Percentiles rank a stretch among this genome's conserved stretches.
Evolutionary conservation across 2,797 vertebrate species (phyloP).

Genomic region (Xiphorhynchus erythropygius): DNA sequence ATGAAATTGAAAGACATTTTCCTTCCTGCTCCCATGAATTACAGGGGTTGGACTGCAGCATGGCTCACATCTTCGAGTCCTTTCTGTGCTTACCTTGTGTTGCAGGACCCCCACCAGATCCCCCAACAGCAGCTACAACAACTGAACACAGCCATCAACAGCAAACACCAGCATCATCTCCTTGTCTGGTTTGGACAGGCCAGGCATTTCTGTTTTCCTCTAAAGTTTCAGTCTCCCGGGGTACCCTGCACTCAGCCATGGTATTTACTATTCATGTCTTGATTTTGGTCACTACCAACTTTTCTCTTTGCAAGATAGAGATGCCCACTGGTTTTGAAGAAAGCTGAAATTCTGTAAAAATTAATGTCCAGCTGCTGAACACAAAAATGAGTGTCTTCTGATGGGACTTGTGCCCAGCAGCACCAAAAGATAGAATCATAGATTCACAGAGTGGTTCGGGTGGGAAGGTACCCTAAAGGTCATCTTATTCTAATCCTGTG

Average conservation of each 20-base stretch:
- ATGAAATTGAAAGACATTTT: background rate
- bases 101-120: background rate
- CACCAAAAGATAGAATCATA: background rate
- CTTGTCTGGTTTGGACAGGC: background rate
- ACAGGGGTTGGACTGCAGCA: accelerated
- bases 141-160: background rate
- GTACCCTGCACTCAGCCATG: accelerated
- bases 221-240: background rate
- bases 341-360: background rate
- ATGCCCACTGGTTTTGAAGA: background rate
- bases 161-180: background rate
- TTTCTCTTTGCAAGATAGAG: background rate
- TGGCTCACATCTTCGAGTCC: background rate
- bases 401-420: background rate
- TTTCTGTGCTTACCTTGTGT: background rate
- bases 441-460: background rate
- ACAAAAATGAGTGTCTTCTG: background rate
- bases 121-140: too few species aligned
- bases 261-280: background rate
- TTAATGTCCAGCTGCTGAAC: background rate
- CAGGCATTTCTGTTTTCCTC: background rate
- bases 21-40: background rate
- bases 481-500: background rate
- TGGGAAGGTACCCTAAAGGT: background rate
- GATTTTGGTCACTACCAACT: accelerated